Evolutionary conservation across 2,888 invertebrate species (phyloP).

Genomic region (Hypercompe scribonia): DNA sequence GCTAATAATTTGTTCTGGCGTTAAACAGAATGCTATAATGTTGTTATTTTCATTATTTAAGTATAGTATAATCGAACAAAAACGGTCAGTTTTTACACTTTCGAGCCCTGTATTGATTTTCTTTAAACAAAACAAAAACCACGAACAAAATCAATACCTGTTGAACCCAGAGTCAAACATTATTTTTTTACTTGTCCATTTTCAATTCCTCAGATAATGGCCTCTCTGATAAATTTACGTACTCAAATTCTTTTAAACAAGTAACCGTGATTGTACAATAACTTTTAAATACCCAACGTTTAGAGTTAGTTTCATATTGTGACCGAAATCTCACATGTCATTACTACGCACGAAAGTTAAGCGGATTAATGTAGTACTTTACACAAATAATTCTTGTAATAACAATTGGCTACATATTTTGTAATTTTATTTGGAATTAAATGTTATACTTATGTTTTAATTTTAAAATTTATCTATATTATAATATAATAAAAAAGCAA

Average conservation of each 20-base stretch:
- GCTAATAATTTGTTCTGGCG: background rate
- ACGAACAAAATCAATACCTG: background rate
- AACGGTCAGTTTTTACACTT: background rate
- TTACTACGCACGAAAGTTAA: background rate
- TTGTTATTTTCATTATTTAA: background rate
- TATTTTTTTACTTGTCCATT: constrained; percentile 3
- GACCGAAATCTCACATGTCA: constrained; percentile 2
- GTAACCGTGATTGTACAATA: constrained; percentile 53
- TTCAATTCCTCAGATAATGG: constrained; percentile 40
- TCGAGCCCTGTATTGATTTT: background rate
- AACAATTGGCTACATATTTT: background rate
- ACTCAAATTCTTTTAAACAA: constrained; percentile 47
- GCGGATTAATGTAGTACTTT: background rate
- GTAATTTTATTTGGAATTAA: background rate
- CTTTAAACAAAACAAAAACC: background rate
- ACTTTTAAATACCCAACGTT: constrained; percentile 41
- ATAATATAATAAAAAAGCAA: too few relatives aligned
- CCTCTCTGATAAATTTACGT: constrained; percentile 44
- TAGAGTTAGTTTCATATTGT: constrained; percentile 32
- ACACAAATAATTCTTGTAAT: background rate
- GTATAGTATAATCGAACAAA: too few relatives aligned
- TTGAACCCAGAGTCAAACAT: constrained; percentile 24
- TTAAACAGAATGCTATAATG: background rate
- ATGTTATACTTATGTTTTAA: background rate
- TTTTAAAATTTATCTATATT: background rate